These are phyloP conservation scores for Syngnathus typhle DNA, from an alignment of 2,113 vertebrate genomes.

Conservation along the genomic window DNA sequence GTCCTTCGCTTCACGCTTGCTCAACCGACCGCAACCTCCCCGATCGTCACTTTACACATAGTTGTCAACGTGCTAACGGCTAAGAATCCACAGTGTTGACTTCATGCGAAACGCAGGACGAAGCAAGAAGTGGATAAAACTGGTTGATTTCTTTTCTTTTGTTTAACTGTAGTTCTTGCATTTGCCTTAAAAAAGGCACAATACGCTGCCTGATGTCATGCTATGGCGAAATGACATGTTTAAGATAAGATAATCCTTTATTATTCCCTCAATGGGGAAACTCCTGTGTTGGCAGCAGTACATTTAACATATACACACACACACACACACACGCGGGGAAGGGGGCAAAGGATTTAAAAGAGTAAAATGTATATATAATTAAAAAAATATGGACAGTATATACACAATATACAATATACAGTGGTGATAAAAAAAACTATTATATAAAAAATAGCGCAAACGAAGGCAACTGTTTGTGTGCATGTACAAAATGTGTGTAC, in stretches of 20 bases:
- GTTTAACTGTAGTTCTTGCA: background rate
- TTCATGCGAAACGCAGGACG: background rate
- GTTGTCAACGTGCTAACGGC: conserved; percentile 1
- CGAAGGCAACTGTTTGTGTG: background rate
- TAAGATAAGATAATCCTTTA: no score
- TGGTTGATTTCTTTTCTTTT: background rate
- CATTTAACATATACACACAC: no score
- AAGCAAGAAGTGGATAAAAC: background rate
- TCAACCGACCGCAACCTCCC: background rate
- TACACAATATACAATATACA: no score
- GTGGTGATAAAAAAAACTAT: no score
- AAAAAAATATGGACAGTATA: no score
- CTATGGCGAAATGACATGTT: background rate
- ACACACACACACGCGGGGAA: no score
- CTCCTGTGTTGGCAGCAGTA: no score
- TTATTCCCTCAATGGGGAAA: no score
- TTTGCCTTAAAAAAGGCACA: background rate
- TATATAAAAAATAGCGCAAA: no score
- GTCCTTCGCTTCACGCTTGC: background rate
- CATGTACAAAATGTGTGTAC: background rate
- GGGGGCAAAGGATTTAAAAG: no score
- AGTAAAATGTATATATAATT: no score
- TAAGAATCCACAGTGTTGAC: background rate
- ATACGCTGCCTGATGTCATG: background rate
- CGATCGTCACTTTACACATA: background rate